Evolutionary conservation across 2,888 invertebrate species (phyloP).

Genomic region (Drosophila helvetica): DNA sequence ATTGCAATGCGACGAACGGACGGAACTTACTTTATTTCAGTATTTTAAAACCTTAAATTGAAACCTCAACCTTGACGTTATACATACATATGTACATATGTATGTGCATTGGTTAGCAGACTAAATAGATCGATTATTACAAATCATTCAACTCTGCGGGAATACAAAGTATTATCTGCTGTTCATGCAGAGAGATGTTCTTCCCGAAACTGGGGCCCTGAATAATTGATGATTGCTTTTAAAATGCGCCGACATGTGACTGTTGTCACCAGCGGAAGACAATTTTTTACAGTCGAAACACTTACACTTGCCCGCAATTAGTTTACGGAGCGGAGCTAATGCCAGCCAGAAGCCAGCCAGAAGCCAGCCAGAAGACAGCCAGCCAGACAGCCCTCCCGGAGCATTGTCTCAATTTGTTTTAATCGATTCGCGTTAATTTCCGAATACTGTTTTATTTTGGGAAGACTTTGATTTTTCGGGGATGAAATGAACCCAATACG

Average conservation of each 20-base stretch:
- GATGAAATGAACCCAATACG: no score
- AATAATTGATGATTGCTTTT: slow-evolving; percentile 83
- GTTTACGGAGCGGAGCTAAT: slow-evolving; percentile 61
- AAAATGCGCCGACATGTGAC: slow-evolving; percentile 77
- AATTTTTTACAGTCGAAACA: slow-evolving; percentile 61
- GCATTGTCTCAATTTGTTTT: slow-evolving; percentile 74
- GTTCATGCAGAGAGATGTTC: not conserved
- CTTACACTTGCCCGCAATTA: slow-evolving; percentile 77
- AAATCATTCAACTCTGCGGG: not conserved
- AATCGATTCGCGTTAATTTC: slow-evolving; percentile 77
- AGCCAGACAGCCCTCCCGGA: not conserved
- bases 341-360: slow-evolving; percentile 43
- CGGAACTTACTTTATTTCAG: no score
- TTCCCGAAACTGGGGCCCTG: slow-evolving; percentile 56
- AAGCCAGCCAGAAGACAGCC: not conserved
- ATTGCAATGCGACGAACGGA: not conserved
- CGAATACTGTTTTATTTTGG: slow-evolving; percentile 40
- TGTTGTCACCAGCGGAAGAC: slow-evolving; percentile 61
- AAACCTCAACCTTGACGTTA: not conserved
- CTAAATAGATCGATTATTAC: not conserved
- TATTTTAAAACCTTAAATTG: not conserved
- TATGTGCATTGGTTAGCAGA: not conserved
- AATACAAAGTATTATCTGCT: not conserved
- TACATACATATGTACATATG: not conserved
- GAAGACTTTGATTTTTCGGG: not conserved